A percentile compares a stretch with the other conserved stretches of the same genome.
phyloP scores from a whole-genome alignment of 2,113 vertebrate genomes.

The Microcebus murinus region DNA sequence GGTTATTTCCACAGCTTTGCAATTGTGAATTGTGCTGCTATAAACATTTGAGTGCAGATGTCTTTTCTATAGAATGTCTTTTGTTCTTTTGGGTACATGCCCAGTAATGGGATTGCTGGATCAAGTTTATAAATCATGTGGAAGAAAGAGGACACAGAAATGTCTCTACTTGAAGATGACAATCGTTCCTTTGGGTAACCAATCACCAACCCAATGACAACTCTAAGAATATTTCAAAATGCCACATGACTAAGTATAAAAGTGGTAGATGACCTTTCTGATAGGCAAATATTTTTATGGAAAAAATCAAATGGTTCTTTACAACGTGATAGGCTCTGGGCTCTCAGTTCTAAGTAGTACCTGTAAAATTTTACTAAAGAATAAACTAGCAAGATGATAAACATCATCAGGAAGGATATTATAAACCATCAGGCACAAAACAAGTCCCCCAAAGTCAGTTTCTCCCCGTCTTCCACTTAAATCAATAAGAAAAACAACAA shows the following conservation, averaged over 20 bases:
- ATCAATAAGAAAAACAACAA: conserved; percentile 34
- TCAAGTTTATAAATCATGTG: neutral
- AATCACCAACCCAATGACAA: neutral
- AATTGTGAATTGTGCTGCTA: no score
- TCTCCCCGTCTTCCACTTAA: neutral
- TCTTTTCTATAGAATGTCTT: no score
- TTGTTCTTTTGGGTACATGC: no score
- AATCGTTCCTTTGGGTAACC: conserved; percentile 12
- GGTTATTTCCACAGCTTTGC: no score
- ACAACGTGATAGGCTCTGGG: neutral
- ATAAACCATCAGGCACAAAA: conserved; percentile 12
- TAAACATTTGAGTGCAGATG: no score
- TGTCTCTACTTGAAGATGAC: conserved; percentile 7
- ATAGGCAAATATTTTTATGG: neutral
- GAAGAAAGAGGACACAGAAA: conserved; percentile 24
- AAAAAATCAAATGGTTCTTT: conserved; percentile 21
- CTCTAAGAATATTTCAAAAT: conserved; percentile 28
- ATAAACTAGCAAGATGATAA: neutral
- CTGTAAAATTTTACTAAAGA: neutral
- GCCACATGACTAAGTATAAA: neutral
- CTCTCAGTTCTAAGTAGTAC: neutral
- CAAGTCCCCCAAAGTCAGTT: neutral
- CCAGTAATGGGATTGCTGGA: no score
- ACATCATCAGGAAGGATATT: neutral
- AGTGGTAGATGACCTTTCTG: neutral